These are phyloP conservation scores for Sarcophaga bullata DNA, from an alignment of 1,140 invertebrate genomes.

Conservation along the genomic window DNA sequence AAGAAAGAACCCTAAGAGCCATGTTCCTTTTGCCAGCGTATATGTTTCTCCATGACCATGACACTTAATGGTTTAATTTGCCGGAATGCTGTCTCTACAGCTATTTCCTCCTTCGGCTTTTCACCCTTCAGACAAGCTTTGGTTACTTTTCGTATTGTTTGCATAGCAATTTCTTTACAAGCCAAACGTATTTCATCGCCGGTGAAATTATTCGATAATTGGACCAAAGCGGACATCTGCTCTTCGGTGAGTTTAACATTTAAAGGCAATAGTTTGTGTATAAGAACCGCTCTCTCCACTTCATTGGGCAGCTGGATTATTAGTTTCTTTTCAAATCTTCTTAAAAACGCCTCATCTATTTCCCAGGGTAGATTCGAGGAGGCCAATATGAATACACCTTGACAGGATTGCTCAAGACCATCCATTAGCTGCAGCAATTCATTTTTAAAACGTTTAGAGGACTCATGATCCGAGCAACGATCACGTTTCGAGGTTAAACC, in stretches of 20 bases:
- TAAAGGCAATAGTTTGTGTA: constrained; percentile 70
- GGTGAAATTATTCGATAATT: constrained; percentile 76
- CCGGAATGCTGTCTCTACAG: constrained; percentile 53
- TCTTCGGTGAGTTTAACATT: constrained; percentile 59
- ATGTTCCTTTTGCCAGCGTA: constrained; percentile 60
- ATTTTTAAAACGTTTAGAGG: constrained; percentile 89
- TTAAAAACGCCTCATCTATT: constrained; percentile 86
- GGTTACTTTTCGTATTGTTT: constrained; percentile 65
- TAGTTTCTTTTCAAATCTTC: constrained; percentile 89
- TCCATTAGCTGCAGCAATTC: constrained; percentile 94
- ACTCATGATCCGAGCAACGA: constrained; percentile 85
- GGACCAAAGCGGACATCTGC: constrained; percentile 70
- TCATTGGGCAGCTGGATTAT: constrained; percentile 80
- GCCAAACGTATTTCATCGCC: constrained; percentile 89
- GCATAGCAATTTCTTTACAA: constrained; percentile 88
- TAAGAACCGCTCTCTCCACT: constrained; percentile 74
- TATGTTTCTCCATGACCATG: constrained; percentile 54
- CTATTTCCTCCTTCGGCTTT: neutral
- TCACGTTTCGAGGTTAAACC: constrained; percentile 81
- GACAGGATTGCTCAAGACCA: constrained; percentile 72
- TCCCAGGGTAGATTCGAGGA: constrained; percentile 95
- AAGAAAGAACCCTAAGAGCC: constrained; percentile 48
- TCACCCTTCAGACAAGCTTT: constrained; percentile 35
- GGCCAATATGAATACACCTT: constrained; percentile 82
- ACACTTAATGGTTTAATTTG: constrained; percentile 56